These are phyloP conservation scores for Heliconius ismenius DNA, from an alignment of 2,888 invertebrate genomes.

Conservation along the genomic window DNA sequence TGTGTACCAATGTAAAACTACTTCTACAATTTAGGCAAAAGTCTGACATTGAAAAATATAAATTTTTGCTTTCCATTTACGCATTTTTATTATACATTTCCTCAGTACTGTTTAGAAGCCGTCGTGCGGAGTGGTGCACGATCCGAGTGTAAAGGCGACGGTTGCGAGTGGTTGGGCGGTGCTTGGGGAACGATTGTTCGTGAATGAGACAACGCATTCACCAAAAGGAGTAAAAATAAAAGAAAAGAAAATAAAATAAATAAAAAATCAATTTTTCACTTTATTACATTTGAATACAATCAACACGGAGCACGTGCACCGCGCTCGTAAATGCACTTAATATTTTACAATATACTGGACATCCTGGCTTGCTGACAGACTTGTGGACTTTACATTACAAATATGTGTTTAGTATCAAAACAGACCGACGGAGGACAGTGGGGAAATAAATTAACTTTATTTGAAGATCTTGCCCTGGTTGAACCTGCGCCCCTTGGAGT, in stretches of 20 bases:
- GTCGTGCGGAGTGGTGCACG: not conserved
- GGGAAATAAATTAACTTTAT: conserved; percentile 67
- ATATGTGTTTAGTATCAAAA: conserved; percentile 31
- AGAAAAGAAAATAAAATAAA: conserved; percentile 51
- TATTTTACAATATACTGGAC: conserved; percentile 46
- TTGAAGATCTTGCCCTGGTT: conserved; percentile 99
- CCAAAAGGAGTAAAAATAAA: not conserved
- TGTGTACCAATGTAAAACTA: conserved; percentile 61
- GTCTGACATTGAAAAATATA: conserved; percentile 72
- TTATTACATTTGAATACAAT: conserved; percentile 54
- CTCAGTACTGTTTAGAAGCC: not conserved
- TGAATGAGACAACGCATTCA: not conserved
- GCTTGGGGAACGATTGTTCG: not conserved
- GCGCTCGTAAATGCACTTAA: conserved; percentile 59
- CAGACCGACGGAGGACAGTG: not conserved
- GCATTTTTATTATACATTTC: conserved; percentile 28
- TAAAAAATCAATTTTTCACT: conserved; percentile 66
- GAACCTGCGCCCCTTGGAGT: conserved; percentile 94
- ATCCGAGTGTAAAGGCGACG: too few relatives aligned
- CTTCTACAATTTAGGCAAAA: conserved; percentile 73
- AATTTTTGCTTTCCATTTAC: conserved; percentile 70
- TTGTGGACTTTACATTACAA: conserved; percentile 16
- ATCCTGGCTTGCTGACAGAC: conserved; percentile 32
- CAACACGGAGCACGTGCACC: not conserved
- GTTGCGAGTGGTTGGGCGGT: too few relatives aligned